phyloP scores from a whole-genome alignment of 2,113 vertebrate genomes.

The Gadus macrocephalus region DNA sequence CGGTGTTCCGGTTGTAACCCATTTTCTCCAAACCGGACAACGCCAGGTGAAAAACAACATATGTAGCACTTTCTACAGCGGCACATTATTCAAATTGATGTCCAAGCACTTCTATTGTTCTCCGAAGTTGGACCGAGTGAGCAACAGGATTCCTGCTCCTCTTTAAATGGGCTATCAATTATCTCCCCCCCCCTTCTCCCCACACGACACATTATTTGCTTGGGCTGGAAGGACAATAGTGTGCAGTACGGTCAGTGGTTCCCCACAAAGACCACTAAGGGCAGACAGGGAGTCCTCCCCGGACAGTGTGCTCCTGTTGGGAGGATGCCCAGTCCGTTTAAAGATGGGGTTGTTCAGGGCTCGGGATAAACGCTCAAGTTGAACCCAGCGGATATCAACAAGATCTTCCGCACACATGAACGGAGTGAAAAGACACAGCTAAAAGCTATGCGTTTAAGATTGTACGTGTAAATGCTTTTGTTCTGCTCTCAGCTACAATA shows the following conservation, averaged over 20 bases:
- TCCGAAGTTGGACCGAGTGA: constrained; percentile 49
- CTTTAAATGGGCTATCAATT: constrained; percentile 67
- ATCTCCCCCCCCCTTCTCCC: constrained; percentile 51
- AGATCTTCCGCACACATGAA: constrained; percentile 63
- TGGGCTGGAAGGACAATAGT: constrained; percentile 62
- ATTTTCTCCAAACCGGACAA: constrained; percentile 44
- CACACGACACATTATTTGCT: constrained; percentile 70
- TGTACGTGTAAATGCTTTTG: too few relatives aligned
- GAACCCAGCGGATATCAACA: constrained; percentile 58
- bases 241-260: constrained; percentile 77
- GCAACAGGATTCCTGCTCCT: constrained; percentile 62
- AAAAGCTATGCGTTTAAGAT: constrained; percentile 34
- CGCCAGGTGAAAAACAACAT: constrained; percentile 15
- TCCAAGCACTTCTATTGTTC: constrained; percentile 68
- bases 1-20: constrained; percentile 51
- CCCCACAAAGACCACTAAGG: constrained; percentile 67
- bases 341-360: constrained; percentile 49
- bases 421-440: constrained; percentile 65
- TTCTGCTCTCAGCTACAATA: too few relatives aligned
- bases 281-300: constrained; percentile 65
- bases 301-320: constrained; percentile 63
- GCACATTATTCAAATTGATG: constrained; percentile 63
- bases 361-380: constrained; percentile 73
- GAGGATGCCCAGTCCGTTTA: constrained; percentile 74
- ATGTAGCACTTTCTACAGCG: constrained; percentile 28